These are phyloP conservation scores for Listronotus bonariensis DNA, from an alignment of 1,140 invertebrate genomes.

Conservation along the genomic window DNA sequence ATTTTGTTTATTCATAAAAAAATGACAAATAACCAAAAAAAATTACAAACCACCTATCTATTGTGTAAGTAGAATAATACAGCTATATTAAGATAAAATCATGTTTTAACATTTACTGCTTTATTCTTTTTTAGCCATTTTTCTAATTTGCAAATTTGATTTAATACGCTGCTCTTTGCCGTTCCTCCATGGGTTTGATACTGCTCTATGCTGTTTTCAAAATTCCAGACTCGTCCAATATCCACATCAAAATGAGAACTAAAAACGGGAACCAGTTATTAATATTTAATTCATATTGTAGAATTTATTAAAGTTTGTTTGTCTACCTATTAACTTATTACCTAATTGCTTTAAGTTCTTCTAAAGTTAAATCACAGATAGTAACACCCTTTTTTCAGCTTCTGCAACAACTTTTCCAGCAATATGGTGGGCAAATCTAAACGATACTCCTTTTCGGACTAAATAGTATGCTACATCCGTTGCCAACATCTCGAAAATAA, in stretches of 20 bases:
- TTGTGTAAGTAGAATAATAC: no score
- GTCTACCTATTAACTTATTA: constrained; percentile 35
- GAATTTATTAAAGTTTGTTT: no score
- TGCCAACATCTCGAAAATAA: constrained; percentile 78
- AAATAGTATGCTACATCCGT: constrained; percentile 83
- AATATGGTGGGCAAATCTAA: constrained; percentile 75
- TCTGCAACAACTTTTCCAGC: constrained; percentile 69
- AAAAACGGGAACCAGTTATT: constrained; percentile 18
- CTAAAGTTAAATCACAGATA: constrained; percentile 60
- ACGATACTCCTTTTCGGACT: constrained; percentile 77
- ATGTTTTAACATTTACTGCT: no score
- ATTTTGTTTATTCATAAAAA: no score
- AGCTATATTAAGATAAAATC: no score
- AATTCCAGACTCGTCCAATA: constrained; percentile 60
- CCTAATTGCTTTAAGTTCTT: constrained; percentile 62
- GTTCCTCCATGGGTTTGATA: constrained; percentile 63
- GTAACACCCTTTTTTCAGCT: constrained; percentile 58
- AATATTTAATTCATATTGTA: no score
- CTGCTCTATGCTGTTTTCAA: constrained; percentile 64
- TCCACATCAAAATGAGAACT: constrained; percentile 58
- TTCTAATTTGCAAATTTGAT: constrained; percentile 46
- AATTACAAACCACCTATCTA: no score
- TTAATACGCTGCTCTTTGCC: constrained; percentile 49
- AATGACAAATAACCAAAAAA: no score
- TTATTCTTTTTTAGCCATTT: constrained; percentile 32